Evolutionary conservation across 1,140 invertebrate species (phyloP).

Genomic region (Protaetia brevitarsis): DNA sequence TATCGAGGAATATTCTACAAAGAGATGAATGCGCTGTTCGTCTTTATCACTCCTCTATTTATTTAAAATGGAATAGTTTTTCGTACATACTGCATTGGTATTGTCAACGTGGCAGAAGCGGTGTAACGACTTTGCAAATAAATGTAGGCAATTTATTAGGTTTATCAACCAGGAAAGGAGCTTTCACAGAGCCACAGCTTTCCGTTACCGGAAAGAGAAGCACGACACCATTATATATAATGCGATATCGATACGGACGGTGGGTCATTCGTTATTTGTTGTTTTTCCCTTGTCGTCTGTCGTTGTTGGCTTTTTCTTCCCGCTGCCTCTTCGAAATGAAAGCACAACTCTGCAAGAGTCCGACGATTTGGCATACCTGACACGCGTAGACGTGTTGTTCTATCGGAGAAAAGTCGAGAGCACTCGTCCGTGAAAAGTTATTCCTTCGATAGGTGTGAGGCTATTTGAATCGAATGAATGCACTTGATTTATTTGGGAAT

Average conservation of each 20-base stretch:
- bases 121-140: background rate
- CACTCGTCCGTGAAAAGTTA: slow-evolving; percentile 1
- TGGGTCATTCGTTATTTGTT: slow-evolving; percentile 8
- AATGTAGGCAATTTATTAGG: slow-evolving; percentile 7
- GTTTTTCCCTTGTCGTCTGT: slow-evolving; percentile 2
- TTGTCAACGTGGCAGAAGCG: background rate
- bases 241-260: slow-evolving; percentile 7
- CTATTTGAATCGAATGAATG: background rate
- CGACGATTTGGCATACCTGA: background rate
- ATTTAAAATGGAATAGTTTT: too few relatives aligned
- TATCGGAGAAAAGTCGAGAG: background rate
- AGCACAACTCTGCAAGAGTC: background rate
- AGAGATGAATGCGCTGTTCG: too few relatives aligned
- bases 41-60: too few relatives aligned
- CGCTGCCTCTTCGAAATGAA: background rate
- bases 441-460: background rate
- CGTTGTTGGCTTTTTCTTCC: background rate
- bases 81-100: background rate
- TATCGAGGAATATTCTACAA: too few relatives aligned
- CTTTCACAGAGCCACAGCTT: background rate
- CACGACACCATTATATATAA: background rate
- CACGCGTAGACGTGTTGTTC: background rate
- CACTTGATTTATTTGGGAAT: slow-evolving; percentile 10
- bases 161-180: background rate
- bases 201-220: background rate